Conservation (phyloP, 2,888 invertebrate genomes). For the Trichogramma dendrolimi region DNA sequence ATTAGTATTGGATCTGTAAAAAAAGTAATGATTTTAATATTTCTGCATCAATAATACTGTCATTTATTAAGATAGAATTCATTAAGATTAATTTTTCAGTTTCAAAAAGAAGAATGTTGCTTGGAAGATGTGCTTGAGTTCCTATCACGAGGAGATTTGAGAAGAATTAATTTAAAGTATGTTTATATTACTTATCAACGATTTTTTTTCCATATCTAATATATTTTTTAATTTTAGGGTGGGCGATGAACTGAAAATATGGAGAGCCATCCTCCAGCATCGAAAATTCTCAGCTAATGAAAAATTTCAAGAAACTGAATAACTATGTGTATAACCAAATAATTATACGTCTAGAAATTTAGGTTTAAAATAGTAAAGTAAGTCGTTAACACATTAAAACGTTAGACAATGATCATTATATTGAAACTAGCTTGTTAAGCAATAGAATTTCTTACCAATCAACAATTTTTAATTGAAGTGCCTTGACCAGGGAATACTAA, state of each 20-base stretch:
- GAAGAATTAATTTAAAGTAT: slow-evolving; percentile 73
- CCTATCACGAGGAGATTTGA: slow-evolving; percentile 77
- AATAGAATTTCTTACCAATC: slow-evolving; percentile 11
- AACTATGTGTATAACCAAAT: too few species aligned
- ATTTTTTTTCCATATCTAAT: slow-evolving; percentile 3
- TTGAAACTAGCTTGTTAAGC: slow-evolving; percentile 9
- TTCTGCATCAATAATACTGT: not conserved
- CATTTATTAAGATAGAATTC: slow-evolving; percentile 2
- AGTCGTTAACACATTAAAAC: too few species aligned
- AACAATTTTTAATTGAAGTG: slow-evolving; percentile 15
- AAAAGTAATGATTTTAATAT: slow-evolving; percentile 50
- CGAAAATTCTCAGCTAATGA: slow-evolving; percentile 40
- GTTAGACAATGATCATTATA: too few species aligned
- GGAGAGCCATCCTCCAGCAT: slow-evolving; percentile 73
- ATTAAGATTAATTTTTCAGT: slow-evolving; percentile 44
- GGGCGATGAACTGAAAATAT: slow-evolving; percentile 78
- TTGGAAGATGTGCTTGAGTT: slow-evolving; percentile 75
- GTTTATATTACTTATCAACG: slow-evolving; percentile 31
- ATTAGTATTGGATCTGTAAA: slow-evolving; percentile 66
- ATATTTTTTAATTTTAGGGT: slow-evolving; percentile 57
- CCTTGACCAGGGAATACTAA: slow-evolving; percentile 26
- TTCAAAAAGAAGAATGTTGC: slow-evolving; percentile 72
- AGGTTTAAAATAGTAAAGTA: too few species aligned
- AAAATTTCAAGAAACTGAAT: slow-evolving; percentile 1
- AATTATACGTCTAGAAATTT: too few species aligned